Evolutionary conservation across 2,888 invertebrate genomes (phyloP), one percentile per base, ranked within the genome.

Genomic region (Matsumyia berberina): DNA sequence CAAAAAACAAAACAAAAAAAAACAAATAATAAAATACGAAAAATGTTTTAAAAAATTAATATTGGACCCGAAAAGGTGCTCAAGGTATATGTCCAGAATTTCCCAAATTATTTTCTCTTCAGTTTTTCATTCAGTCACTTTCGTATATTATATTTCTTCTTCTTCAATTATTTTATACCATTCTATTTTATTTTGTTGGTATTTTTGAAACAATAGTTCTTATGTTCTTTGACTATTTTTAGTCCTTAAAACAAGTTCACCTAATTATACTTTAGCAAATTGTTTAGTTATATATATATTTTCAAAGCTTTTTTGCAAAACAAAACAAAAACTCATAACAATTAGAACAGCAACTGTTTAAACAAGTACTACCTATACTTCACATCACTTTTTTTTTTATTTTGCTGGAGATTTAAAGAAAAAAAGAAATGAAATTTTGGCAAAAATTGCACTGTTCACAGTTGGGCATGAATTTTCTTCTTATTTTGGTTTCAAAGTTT

Each of bases 11-110:
- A 62, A 66, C 49, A 53, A 60, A 39, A 55, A 53, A 53, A 72
- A 66, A 37, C 12, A 49, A 64, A 42, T 69, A 69, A 37, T n/a
- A n/a, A 24, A 24, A 24, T 24, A 24, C 24, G 24, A 72, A 53
- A 60, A 35, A 57, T 67, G 17, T 69, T 46, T 69, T 44, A 44
- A 81, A 76, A 80, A 57, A 78, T 49, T 37, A 58, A 69, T 81
- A 73, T 86, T 89, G 91, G 91, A 91, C 82, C 81, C 79, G 86
- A 77, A 77, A 89, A 91, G 91, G 91, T 91, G 89, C 91, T 91
- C 89, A 91, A 91, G 91, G 91, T 91, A 91, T 88, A 88, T 87
- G 86, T 85, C 74, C 80, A 69, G 72, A 69, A 67, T 60, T 74
- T 72, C 51, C 57, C 44, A 67, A 77, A 53, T 73, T 58, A 44